Conservation (phyloP, 2,113 vertebrate species). For the Anoura caudifer region DNA sequence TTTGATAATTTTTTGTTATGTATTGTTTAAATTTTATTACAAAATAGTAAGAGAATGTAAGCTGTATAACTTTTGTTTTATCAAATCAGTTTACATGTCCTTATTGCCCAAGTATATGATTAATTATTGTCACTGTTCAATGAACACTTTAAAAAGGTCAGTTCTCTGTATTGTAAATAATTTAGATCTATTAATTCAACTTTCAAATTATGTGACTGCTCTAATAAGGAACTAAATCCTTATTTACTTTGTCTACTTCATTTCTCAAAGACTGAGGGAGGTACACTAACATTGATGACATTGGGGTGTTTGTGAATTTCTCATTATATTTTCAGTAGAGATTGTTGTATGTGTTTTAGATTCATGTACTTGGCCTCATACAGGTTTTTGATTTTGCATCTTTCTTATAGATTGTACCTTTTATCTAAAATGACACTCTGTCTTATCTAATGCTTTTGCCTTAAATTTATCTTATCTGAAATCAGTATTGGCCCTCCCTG, state of each 20-base stretch:
- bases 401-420: neutral
- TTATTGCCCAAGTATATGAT: neutral
- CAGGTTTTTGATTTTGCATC: neutral
- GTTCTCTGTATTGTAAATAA: neutral
- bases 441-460: neutral
- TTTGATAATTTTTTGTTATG: neutral
- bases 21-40: neutral
- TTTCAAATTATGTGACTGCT: neutral
- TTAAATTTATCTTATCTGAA: slow-evolving; percentile 9
- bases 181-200: neutral
- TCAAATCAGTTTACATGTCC: neutral
- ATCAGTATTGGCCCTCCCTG: neutral
- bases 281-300: neutral
- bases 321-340: neutral
- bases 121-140: neutral
- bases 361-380: neutral
- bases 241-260: neutral
- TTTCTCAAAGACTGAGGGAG: neutral
- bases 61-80: neutral
- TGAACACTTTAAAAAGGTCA: neutral
- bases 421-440: neutral
- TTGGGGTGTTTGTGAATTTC: neutral
- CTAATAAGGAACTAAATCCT: neutral
- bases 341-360: neutral
- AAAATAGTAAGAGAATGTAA: neutral